Evolutionary conservation across 2,797 vertebrate genomes (phyloP).

Genomic region (Falco berigora): DNA sequence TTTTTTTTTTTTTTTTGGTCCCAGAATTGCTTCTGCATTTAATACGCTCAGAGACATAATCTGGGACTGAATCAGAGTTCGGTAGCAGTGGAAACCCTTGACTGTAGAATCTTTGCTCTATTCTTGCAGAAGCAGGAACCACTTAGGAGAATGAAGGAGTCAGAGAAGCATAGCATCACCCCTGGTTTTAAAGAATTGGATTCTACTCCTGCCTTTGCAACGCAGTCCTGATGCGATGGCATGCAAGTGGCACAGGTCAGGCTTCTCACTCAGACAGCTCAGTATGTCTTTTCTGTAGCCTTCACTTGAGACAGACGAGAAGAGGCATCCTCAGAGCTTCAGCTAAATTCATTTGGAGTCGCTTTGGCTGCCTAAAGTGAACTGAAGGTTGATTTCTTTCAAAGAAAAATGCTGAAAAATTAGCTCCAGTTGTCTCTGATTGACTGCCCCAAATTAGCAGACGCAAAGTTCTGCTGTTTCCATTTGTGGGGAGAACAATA

Average conservation of each 20-base stretch:
- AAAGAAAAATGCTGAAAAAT: not conserved
- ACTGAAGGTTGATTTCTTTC: not conserved
- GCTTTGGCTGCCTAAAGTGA: not conserved
- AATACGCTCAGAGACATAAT: not conserved
- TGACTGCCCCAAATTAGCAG: not conserved
- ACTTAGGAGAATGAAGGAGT: not conserved
- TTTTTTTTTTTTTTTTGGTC: not conserved
- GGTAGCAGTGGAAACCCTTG: not conserved
- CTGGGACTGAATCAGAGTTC: not conserved
- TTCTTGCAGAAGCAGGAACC: not conserved
- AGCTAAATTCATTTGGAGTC: not conserved
- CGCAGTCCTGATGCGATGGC: not conserved
- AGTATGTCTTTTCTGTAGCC: fast-evolving
- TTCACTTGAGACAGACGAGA: not conserved
- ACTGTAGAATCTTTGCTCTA: not conserved
- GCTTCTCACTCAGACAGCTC: not conserved
- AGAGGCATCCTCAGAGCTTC: not conserved
- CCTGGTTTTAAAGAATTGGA: not conserved
- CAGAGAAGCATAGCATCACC: not conserved
- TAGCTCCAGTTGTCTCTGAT: not conserved
- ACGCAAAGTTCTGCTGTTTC: not conserved
- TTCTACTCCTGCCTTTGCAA: not conserved
- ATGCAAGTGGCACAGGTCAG: too few species aligned
- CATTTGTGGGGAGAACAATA: not conserved
- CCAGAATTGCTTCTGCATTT: not conserved